Conservation (phyloP, 64 coral and sea anemone species). For the Acropora tenuis region DNA sequence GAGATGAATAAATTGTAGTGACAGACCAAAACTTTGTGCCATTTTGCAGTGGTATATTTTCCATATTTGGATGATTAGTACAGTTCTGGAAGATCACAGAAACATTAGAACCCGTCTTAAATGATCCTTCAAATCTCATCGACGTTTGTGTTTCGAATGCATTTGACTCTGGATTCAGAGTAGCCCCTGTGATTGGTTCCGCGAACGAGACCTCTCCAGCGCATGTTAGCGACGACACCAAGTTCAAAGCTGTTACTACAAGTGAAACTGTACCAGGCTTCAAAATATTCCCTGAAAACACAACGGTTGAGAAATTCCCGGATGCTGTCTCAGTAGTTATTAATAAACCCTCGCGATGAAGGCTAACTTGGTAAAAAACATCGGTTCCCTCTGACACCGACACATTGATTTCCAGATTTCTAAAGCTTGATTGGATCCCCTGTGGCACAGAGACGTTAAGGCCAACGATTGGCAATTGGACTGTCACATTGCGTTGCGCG, state of each 20-base stretch:
- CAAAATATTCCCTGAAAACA: neutral
- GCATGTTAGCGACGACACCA: neutral
- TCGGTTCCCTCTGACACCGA: slow-evolving; percentile 11
- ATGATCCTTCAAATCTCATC: neutral
- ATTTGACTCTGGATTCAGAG: neutral
- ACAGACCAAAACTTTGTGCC: too few species aligned
- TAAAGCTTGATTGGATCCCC: neutral
- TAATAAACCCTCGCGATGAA: neutral
- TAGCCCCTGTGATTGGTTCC: neutral
- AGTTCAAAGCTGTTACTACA: slow-evolving; percentile 11
- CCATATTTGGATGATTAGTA: too few species aligned
- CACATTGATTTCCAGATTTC: neutral
- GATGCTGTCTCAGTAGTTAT: neutral
- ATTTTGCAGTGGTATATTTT: too few species aligned
- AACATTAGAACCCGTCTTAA: slow-evolving; percentile 21
- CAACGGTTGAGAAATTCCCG: neutral
- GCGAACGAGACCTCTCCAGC: neutral
- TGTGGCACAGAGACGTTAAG: neutral
- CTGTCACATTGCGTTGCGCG: neutral
- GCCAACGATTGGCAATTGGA: slow-evolving; percentile 18
- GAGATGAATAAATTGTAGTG: neutral
- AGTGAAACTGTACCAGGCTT: neutral
- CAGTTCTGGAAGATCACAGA: neutral
- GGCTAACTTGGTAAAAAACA: neutral
- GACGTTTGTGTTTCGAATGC: neutral